phyloP scores from a whole-genome alignment of 2,113 vertebrate genomes.

The rat (Rattus norvegicus) region GRCr8 NC_086022.1:157532001-157532500 shows the following conservation, averaged over 20 bases:
- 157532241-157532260: neutral
- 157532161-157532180: neutral
- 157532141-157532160: neutral
- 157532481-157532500: neutral
- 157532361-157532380: neutral
- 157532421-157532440: neutral
- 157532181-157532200: neutral
- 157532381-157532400: accelerated
- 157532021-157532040: neutral
- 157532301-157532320: neutral
- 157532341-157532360: too few relatives aligned
- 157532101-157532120: neutral
- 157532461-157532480: neutral
- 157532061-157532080: neutral
- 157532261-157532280: neutral
- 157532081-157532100: neutral
- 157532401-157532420: neutral
- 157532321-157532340: neutral
- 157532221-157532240: neutral
- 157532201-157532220: neutral
- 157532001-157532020: neutral
- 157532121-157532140: neutral
- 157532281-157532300: neutral
- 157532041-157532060: neutral
- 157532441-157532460: neutral